These are phyloP conservation scores for Coreius guichenoti DNA, from an alignment of 2,797 vertebrate species.

Conservation along the genomic window DNA sequence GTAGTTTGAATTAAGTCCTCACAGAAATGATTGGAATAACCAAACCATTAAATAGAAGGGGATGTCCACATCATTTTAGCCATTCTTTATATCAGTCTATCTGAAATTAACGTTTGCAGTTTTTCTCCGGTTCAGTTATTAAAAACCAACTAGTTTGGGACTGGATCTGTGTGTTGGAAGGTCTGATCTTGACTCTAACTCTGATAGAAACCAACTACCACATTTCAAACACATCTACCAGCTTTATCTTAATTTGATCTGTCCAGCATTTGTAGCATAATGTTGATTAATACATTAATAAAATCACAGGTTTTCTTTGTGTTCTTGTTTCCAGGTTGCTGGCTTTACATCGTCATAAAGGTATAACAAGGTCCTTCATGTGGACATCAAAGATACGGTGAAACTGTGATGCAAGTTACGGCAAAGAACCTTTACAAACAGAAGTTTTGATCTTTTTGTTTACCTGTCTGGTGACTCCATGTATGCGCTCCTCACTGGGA, in stretches of 20 bases:
- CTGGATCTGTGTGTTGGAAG: not conserved
- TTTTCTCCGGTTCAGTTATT: too few species aligned
- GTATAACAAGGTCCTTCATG: not conserved
- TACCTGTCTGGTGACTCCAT: constrained; percentile 86
- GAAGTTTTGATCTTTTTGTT: not conserved
- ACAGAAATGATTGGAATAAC: too few species aligned
- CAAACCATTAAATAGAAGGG: too few species aligned
- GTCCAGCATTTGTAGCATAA: constrained; percentile 9
- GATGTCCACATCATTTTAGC: too few species aligned
- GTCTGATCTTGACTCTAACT: not conserved
- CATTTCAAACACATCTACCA: not conserved
- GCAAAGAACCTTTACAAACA: not conserved
- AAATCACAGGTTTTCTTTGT: not conserved
- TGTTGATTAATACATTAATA: not conserved
- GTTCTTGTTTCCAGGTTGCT: not conserved
- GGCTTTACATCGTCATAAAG: not conserved
- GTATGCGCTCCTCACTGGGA: constrained; percentile 85
- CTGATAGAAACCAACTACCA: not conserved
- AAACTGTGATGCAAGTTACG: not conserved
- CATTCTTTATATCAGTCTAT: too few species aligned
- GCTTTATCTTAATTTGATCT: not conserved
- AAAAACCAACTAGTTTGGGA: too few species aligned
- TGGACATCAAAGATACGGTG: not conserved
- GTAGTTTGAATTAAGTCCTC: too few species aligned
- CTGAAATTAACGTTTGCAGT: too few species aligned